Percentiles rank a stretch among this genome's conserved stretches.
Evolutionary conservation across 2,888 invertebrate species (phyloP).

Genomic region (Macrophya annulata): DNA sequence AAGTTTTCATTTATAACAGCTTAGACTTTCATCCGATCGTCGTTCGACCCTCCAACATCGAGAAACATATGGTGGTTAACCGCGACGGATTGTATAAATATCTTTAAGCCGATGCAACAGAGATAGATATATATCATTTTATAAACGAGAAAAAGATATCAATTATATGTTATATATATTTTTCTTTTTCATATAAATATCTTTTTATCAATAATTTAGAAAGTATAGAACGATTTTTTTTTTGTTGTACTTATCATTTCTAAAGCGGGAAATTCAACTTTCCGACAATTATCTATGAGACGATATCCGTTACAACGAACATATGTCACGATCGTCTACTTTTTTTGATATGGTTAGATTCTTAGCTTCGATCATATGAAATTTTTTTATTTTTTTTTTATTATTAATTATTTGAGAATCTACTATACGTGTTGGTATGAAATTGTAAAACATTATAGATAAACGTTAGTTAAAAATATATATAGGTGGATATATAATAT

Average conservation of each 20-base stretch:
- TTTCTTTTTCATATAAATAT: neutral
- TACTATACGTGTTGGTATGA: neutral
- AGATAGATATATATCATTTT: neutral
- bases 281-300: neutral
- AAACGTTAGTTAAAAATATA: neutral
- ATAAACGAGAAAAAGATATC: too few relatives aligned
- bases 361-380: too few relatives aligned
- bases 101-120: neutral
- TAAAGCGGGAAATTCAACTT: neutral
- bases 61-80: constrained; percentile 37
- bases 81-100: neutral
- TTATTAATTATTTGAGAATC: neutral
- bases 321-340: neutral
- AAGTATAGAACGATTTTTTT: neutral
- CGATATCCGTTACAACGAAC: neutral
- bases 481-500: neutral
- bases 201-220: neutral
- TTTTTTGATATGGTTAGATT: too few relatives aligned
- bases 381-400: too few relatives aligned
- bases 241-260: neutral
- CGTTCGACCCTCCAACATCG: neutral
- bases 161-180: neutral
- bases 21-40: neutral
- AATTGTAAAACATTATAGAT: neutral
- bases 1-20: neutral